These are phyloP conservation scores for Petrocephalus zakoni DNA, from an alignment of 2,113 vertebrate species.

Conservation along the genomic window DNA sequence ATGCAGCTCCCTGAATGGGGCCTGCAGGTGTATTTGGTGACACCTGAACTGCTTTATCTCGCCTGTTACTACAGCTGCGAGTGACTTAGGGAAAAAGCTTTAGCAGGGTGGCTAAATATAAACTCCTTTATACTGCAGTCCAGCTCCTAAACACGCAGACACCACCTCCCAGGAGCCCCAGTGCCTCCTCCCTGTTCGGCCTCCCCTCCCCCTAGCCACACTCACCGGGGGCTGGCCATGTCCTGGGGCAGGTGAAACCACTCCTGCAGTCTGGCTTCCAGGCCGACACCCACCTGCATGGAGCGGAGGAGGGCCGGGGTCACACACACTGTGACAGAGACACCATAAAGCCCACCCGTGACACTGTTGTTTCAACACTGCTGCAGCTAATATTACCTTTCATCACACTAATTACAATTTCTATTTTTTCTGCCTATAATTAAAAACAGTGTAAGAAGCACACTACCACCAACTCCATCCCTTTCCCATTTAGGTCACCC, in stretches of 20 bases:
- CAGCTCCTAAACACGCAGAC: neutral
- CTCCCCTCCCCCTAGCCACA: neutral
- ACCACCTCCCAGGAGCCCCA: accelerated
- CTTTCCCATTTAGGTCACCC: neutral
- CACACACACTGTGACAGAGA: neutral
- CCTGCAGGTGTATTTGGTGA: neutral
- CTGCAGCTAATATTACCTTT: constrained; percentile 3
- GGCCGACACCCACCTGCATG: constrained; percentile 79
- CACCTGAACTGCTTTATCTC: neutral
- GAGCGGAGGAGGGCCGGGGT: neutral
- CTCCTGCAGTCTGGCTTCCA: constrained; percentile 91
- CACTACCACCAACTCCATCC: neutral
- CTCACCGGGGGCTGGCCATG: constrained; percentile 92
- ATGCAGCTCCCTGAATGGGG: neutral
- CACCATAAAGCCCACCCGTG: neutral
- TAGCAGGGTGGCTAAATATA: neutral
- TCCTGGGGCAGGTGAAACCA: constrained; percentile 94
- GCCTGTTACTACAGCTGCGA: neutral
- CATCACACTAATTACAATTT: constrained; percentile 1
- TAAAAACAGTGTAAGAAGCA: neutral
- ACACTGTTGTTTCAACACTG: constrained; percentile 1
- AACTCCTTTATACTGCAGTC: neutral
- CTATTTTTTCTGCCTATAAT: neutral
- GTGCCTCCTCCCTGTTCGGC: neutral
- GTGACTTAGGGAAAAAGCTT: neutral